Conservation (phyloP, 2,797 vertebrate species). For the Trachurus trachurus region DNA sequence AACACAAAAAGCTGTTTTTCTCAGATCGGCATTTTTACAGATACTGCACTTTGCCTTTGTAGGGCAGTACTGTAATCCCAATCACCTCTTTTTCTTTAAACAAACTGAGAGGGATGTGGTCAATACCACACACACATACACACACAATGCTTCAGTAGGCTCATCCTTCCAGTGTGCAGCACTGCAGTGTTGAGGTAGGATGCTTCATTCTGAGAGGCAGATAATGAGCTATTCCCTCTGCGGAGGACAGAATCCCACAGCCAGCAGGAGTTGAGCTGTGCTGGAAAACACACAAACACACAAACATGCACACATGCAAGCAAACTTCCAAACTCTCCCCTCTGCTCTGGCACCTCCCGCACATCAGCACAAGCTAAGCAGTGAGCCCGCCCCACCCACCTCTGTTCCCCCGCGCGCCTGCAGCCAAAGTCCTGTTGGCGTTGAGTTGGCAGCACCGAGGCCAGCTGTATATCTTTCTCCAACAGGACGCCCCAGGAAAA, state of each 20-base stretch:
- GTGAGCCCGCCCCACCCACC: slow-evolving; percentile 79
- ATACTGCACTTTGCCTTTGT: too few relatives aligned
- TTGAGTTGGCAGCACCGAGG: slow-evolving; percentile 57
- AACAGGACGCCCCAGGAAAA: slow-evolving; percentile 70
- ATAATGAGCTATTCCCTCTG: slow-evolving; percentile 72
- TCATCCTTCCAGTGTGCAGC: slow-evolving; percentile 38
- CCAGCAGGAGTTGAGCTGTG: slow-evolving; percentile 37
- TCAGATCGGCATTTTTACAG: too few relatives aligned
- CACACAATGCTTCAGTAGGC: slow-evolving; percentile 37
- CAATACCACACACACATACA: slow-evolving; percentile 10
- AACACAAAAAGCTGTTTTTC: too few relatives aligned
- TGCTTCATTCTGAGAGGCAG: slow-evolving; percentile 50
- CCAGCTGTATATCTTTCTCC: slow-evolving; percentile 52
- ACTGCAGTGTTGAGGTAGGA: slow-evolving; percentile 58
- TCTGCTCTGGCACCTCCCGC: slow-evolving; percentile 35
- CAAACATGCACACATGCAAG: not conserved
- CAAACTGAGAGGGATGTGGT: slow-evolving; percentile 14
- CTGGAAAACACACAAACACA: slow-evolving; percentile 3
- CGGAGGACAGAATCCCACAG: slow-evolving; percentile 31
- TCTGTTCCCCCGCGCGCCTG: slow-evolving; percentile 48
- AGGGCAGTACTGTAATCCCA: slow-evolving; percentile 4
- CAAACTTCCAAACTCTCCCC: slow-evolving; percentile 37
- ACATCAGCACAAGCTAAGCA: slow-evolving; percentile 31
- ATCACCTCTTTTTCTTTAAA: not conserved
- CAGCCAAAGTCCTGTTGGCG: slow-evolving; percentile 17